Evolutionary conservation across 2,888 invertebrate species (phyloP), one percentile per base, ranked within the genome.

Genomic region (Apamea crenata): DNA sequence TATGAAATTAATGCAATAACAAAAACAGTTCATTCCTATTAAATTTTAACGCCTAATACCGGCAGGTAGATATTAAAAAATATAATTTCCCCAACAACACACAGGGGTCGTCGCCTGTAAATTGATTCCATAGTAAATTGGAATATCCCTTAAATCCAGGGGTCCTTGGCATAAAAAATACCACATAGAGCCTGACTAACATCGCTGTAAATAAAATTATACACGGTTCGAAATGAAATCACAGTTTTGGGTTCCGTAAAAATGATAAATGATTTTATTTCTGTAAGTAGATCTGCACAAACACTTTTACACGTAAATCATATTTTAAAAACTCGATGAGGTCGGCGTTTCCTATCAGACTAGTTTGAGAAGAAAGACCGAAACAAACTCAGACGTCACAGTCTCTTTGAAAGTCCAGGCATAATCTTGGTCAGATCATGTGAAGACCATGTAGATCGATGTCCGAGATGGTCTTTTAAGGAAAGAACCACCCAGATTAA

Each of bases 201-300:
- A 74, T 61, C 66, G 74, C 71, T 68, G 78, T 78, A 87, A 84
- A 87, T 87, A 87, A 77, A 77, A 80, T 78, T 67, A 70, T n/a
- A 63, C 53, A 14, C 12, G n/a, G 56, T 14, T 21, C 25, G 61
- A 81, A 77, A 40, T 65, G 4, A 18, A 71, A 6, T 29, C 14
- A 1, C 21, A 12, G 8, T 18, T 1, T 2, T 14, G 73, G 85
- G 84, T 84, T 84, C 82, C 53, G 53, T 53, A 40, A 7, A 40
- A 40, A 40, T 40, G 6, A 40, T 40, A 40, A 7, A 40, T 40
- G 40, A 40, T 40, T 40, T 40, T 40, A 40, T 6, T 40, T 40
- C 7, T 40, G 7, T 7, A 40, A 40, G 6, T 40, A 40, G 40
- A 7, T 40, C 7, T 40, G 40, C 7, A 40, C 40, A 40, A 40